Evolutionary conservation across 2,888 invertebrate species (phyloP), one percentile per base, ranked within the genome.

Genomic region (Malachius bipustulatus): DNA sequence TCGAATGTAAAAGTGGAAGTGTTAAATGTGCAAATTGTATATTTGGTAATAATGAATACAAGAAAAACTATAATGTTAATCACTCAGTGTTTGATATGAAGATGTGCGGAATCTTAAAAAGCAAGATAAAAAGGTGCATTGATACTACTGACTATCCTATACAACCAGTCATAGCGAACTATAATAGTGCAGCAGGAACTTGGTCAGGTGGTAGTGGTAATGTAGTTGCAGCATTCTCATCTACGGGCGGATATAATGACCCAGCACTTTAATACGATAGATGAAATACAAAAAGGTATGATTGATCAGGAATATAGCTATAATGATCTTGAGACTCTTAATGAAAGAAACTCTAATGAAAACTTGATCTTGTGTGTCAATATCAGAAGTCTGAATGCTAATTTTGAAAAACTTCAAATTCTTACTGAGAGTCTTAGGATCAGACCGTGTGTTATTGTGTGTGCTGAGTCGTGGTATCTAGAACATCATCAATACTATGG

Each of bases 141-240:
- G 29, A 28, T 6, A 28, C 29, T 11, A 4, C 29, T 6, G 29
- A 28, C 10, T 28, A 28, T 28, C 29, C 29, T 28, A 28, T 28
- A 11, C n/a, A 11, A n/a, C 29, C 29, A 6, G 11, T 11, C 4
- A 4, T 28, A 28, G n/a, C 29, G 4, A 28, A 6, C 6, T 6
- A n/a, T n/a, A 19, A 19, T 8, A 8, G 24, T 19, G 24, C n/a
- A 19, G 6, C 6, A 8, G n/a, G 6, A 8, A 19, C 6, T 8
- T 19, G 24, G 24, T 8, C n/a, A n/a, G n/a, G n/a, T 19, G n/a
- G n/a, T 19, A 19, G 24, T n/a, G 6, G n/a, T 8, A 6, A 19
- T 6, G 6, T 8, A 8, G n/a, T n/a, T 8, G 6, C 24, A 19
- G 24, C 24, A 19, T 19, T 19, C 6, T 19, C 6, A 8, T 19